Conservation (phyloP, 2,113 vertebrate genomes). For the Dicaeum eximium region DNA sequence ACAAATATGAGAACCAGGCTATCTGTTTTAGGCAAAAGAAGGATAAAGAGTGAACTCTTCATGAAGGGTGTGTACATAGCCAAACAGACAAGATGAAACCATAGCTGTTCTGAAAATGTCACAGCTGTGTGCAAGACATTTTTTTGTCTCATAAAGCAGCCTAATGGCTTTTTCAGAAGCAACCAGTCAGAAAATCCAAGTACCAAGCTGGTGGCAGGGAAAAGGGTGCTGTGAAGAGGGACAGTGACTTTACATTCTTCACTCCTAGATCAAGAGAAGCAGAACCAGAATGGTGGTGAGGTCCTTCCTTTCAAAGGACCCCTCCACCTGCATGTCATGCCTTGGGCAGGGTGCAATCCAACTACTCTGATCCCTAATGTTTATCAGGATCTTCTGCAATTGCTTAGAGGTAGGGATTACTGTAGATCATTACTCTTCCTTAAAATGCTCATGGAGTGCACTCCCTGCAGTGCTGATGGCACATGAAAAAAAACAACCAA, state of each 20-base stretch:
- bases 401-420: neutral
- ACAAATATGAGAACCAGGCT: slow-evolving; percentile 35
- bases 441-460: neutral
- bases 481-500: neutral
- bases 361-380: neutral
- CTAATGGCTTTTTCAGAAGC: neutral
- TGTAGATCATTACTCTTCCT: neutral
- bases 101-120: neutral
- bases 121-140: neutral
- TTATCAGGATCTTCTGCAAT: neutral
- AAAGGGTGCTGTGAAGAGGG: neutral
- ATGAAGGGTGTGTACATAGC: neutral
- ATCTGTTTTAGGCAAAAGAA: slow-evolving; percentile 55
- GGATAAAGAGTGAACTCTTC: slow-evolving; percentile 28
- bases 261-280: neutral
- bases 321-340: neutral
- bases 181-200: neutral
- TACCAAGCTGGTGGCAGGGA: neutral
- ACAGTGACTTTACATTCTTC: neutral
- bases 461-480: neutral
- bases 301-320: neutral
- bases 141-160: neutral
- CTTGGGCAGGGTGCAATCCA: neutral
- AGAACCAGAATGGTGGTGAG: neutral
- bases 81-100: slow-evolving; percentile 34